These are phyloP conservation scores for Chloropsis hardwickii DNA, from an alignment of 2,113 vertebrate genomes.

Conservation along the genomic window DNA sequence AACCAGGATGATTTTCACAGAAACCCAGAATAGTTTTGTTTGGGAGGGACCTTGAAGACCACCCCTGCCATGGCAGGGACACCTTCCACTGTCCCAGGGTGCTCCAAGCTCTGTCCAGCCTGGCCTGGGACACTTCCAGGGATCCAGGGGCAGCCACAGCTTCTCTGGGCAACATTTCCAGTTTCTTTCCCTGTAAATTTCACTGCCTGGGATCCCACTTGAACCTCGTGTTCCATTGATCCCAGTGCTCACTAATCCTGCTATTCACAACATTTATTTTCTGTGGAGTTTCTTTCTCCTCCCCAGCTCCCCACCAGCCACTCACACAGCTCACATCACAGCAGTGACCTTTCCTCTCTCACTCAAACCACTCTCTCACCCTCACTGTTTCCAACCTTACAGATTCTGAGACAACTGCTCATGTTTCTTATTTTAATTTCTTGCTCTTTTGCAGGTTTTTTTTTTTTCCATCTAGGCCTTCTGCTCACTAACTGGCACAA, in stretches of 20 bases:
- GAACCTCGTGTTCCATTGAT: background rate
- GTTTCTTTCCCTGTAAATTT: background rate
- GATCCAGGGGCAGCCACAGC: background rate
- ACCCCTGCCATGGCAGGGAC: background rate
- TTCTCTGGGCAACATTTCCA: background rate
- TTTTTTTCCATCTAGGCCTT: background rate
- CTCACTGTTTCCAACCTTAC: background rate
- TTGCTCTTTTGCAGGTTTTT: background rate
- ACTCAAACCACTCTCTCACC: background rate
- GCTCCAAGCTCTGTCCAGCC: background rate
- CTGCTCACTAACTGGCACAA: background rate
- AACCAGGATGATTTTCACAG: background rate
- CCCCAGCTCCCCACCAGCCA: background rate
- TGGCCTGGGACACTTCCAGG: background rate
- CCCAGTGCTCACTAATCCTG: background rate
- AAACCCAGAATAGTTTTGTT: background rate
- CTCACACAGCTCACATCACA: background rate
- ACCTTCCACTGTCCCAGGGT: rapidly evolving
- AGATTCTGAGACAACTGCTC: background rate
- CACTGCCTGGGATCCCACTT: background rate
- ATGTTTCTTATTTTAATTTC: background rate
- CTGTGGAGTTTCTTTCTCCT: background rate
- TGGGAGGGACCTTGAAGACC: background rate
- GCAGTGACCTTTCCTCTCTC: background rate
- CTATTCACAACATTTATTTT: background rate